These are phyloP conservation scores for Drosophila littoralis DNA, from an alignment of 1,140 invertebrate genomes.

Conservation along the genomic window DNA sequence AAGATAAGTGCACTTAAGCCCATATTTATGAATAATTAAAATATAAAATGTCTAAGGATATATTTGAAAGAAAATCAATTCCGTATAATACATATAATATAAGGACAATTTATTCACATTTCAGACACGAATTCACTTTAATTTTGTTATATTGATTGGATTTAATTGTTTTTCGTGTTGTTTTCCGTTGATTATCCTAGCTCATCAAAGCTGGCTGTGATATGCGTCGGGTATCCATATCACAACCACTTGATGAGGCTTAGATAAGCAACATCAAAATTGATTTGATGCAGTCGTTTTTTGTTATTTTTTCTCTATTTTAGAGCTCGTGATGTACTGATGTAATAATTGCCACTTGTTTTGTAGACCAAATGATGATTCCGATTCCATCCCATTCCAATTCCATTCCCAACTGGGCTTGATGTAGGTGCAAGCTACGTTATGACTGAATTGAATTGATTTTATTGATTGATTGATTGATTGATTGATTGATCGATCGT, in stretches of 20 bases:
- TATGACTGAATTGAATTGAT: slow-evolving; percentile 27
- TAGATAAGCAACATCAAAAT: slow-evolving; percentile 83
- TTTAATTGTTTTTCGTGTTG: slow-evolving; percentile 52
- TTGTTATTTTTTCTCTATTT: slow-evolving; percentile 4
- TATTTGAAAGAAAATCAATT: no score
- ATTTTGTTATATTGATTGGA: slow-evolving; percentile 13
- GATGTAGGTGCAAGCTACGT: slow-evolving; percentile 5
- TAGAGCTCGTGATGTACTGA: no score
- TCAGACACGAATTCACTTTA: slow-evolving; percentile 58
- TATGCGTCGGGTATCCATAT: slow-evolving; percentile 90
- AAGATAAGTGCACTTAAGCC: neutral
- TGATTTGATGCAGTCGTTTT: slow-evolving; percentile 37
- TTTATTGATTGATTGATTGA: slow-evolving; percentile 53
- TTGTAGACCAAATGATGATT: neutral
- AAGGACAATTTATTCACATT: slow-evolving; percentile 21
- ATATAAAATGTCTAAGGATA: no score
- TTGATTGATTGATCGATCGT: slow-evolving; percentile 48
- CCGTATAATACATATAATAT: no score
- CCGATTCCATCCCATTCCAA: neutral
- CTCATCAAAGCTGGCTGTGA: slow-evolving; percentile 98
- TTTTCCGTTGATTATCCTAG: slow-evolving; percentile 85
- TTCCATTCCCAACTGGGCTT: neutral
- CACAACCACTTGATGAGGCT: slow-evolving; percentile 91
- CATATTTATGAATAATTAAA: no score
- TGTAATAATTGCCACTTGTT: neutral